These are phyloP conservation scores for Spermophilus dauricus DNA, from an alignment of 2,113 vertebrate genomes.

Conservation along the genomic window DNA sequence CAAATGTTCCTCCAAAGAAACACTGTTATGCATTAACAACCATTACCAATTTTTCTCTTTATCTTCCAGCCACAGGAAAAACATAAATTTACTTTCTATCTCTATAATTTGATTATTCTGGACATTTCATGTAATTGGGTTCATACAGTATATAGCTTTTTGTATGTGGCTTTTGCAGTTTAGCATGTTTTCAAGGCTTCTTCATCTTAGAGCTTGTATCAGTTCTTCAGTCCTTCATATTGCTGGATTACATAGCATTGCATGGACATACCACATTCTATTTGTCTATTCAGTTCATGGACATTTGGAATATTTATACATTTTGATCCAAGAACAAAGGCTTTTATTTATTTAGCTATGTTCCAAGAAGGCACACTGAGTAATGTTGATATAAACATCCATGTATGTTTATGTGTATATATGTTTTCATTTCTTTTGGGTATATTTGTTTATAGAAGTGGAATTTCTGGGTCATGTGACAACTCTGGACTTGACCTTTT, in stretches of 20 bases:
- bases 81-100: not conserved
- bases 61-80: not conserved
- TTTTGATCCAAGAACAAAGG: not conserved
- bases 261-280: not conserved
- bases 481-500: not conserved
- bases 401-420: not conserved
- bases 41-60: not conserved
- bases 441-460: not conserved
- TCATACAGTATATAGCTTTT: not conserved
- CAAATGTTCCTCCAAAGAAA: not conserved
- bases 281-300: not conserved
- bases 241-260: not conserved
- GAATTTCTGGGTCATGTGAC: not conserved
- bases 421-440: not conserved
- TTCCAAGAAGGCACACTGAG: not conserved
- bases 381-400: not conserved
- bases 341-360: no score
- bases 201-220: not conserved
- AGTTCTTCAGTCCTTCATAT: not conserved
- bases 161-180: not conserved
- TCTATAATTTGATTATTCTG: not conserved
- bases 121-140: not conserved
- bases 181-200: not conserved
- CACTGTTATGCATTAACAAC: not conserved
- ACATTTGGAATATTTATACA: not conserved